These are phyloP conservation scores for Eupithecia tripunctaria DNA, from an alignment of 2,888 invertebrate genomes.

Conservation along the genomic window DNA sequence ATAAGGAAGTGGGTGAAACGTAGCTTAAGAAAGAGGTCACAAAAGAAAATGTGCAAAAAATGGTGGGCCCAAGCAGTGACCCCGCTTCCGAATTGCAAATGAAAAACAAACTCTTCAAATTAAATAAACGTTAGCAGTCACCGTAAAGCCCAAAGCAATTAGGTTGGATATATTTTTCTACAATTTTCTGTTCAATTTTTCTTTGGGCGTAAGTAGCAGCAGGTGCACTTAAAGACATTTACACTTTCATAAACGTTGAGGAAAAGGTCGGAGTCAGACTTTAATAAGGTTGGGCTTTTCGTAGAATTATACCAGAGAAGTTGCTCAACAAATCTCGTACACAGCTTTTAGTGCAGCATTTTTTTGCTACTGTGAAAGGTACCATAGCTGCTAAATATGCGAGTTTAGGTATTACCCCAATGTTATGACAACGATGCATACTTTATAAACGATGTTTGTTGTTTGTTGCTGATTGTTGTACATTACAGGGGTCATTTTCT, in stretches of 20 bases:
- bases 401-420: not conserved
- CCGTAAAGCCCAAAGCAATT: constrained; percentile 57
- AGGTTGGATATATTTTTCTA: constrained; percentile 52
- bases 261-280: constrained; percentile 69
- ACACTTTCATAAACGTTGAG: constrained; percentile 69
- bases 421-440: not conserved
- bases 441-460: no score
- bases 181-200: constrained; percentile 55
- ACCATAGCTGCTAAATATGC: not conserved
- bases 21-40: constrained; percentile 16
- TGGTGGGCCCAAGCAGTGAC: constrained; percentile 32
- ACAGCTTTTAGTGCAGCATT: not conserved
- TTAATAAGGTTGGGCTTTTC: constrained; percentile 71
- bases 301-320: constrained; percentile 56
- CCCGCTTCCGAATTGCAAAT: constrained; percentile 38
- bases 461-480: no score
- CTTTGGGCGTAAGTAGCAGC: constrained; percentile 56
- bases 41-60: constrained; percentile 26
- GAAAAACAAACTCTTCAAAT: constrained; percentile 41
- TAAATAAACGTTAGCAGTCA: constrained; percentile 50
- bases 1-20: constrained; percentile 29
- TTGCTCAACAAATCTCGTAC: constrained; percentile 52
- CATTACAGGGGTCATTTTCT: no score
- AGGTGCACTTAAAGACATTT: constrained; percentile 74
- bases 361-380: not conserved